Evolutionary conservation across 2,113 vertebrate genomes (phyloP).

Genomic region (Barbus barbus): DNA sequence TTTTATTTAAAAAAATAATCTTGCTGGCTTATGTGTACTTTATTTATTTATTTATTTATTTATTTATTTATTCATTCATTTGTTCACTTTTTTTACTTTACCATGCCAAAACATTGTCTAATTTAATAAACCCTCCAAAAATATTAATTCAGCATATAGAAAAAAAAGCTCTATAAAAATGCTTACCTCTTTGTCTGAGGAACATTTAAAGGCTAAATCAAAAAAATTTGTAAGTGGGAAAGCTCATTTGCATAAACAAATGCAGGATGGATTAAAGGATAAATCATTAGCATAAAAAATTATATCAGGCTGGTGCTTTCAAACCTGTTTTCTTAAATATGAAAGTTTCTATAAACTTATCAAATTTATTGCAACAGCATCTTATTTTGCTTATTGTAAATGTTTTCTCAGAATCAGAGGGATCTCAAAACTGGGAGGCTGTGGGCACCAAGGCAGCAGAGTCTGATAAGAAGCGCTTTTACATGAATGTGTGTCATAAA

Average conservation of each 20-base stretch:
- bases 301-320: not conserved
- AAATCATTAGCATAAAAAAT: not conserved
- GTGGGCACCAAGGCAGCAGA: slow-evolving; percentile 74
- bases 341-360: not conserved
- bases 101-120: no score
- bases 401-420: slow-evolving; percentile 71
- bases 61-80: no score
- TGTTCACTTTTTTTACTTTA: no score
- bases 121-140: no score
- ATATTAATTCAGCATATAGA: no score
- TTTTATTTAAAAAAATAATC: no score
- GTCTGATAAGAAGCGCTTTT: slow-evolving; percentile 74
- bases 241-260: not conserved
- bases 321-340: not conserved
- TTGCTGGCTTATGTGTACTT: no score
- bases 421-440: slow-evolving; percentile 87
- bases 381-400: not conserved
- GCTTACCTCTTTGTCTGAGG: no score
- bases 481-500: slow-evolving; percentile 89
- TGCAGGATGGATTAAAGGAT: not conserved
- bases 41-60: no score
- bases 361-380: no score
- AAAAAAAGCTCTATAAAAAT: no score
- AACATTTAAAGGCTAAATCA: not conserved
- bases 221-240: not conserved